Percentiles rank a stretch among this genome's conserved stretches.
Evolutionary conservation across 1,140 invertebrate species (phyloP).

Genomic region (Heliconius congener): DNA sequence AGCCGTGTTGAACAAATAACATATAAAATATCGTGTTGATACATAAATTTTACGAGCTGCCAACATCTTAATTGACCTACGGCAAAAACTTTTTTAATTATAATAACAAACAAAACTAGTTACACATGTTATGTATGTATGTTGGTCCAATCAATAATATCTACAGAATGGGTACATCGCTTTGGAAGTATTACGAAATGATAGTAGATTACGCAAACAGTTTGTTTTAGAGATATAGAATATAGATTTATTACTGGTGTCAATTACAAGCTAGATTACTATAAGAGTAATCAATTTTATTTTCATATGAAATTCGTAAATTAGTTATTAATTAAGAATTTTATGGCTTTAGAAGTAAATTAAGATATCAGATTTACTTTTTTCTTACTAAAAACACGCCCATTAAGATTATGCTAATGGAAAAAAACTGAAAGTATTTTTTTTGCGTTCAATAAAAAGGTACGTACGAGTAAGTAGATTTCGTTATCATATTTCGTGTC

Average conservation of each 20-base stretch:
- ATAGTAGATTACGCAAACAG: neutral
- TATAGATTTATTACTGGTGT: neutral
- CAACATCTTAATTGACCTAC: slow-evolving; percentile 10
- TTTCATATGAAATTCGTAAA: neutral
- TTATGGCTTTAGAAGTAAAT: slow-evolving; percentile 13
- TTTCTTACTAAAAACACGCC: neutral
- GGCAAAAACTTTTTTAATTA: neutral
- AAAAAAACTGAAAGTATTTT: neutral
- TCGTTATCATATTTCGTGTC: neutral
- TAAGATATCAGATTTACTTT: neutral
- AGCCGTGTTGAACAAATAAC: too few relatives aligned
- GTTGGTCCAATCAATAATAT: slow-evolving; percentile 3
- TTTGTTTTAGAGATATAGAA: neutral
- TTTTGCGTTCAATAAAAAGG: neutral
- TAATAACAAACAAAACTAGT: slow-evolving; percentile 2
- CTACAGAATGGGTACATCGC: neutral
- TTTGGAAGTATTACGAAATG: slow-evolving; percentile 4
- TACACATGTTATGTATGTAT: neutral
- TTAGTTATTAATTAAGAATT: slow-evolving; percentile 18
- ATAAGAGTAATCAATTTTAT: neutral
- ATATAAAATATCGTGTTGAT: neutral
- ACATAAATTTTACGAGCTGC: slow-evolving; percentile 13
- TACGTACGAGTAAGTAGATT: neutral
- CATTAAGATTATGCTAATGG: neutral
- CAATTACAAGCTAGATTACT: neutral